Percentiles rank a stretch among this genome's conserved stretches.
Evolutionary conservation across 2,888 invertebrate genomes (phyloP).

Genomic region (Cheilosia vulpina): DNA sequence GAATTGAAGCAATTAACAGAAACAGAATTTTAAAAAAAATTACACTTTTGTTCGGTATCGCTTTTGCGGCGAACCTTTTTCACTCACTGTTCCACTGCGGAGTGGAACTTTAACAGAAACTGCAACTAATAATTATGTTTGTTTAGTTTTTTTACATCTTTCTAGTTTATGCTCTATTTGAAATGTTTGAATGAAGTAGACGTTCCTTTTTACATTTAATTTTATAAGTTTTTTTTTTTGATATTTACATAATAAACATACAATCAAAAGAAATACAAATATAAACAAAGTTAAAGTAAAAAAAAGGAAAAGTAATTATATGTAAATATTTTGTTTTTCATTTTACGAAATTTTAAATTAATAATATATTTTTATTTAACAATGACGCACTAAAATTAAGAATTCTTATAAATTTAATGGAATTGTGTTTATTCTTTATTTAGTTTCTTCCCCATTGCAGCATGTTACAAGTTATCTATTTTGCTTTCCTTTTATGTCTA

Average conservation of each 20-base stretch:
- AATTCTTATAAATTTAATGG: slow-evolving; percentile 73
- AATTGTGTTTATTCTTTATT: slow-evolving; percentile 57
- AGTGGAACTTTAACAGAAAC: slow-evolving; percentile 1
- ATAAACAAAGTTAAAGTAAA: slow-evolving; percentile 2
- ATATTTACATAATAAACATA: slow-evolving; percentile 56
- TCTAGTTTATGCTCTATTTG: slow-evolving; percentile 23
- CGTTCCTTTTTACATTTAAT: slow-evolving; percentile 27
- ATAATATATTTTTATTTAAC: slow-evolving; percentile 33
- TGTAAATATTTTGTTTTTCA: slow-evolving; percentile 6
- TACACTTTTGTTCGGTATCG: slow-evolving; percentile 2
- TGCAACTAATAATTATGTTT: slow-evolving; percentile 3
- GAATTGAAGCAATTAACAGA: slow-evolving; percentile 8
- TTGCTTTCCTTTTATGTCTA: slow-evolving; percentile 48
- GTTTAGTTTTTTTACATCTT: slow-evolving; percentile 2
- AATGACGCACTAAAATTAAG: slow-evolving; percentile 64
- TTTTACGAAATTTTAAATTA: slow-evolving; percentile 45
- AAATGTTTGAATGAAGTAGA: slow-evolving; percentile 64
- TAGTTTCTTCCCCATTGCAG: slow-evolving; percentile 49
- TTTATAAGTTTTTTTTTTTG: slow-evolving; percentile 28
- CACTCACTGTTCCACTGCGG: background rate
- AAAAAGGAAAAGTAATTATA: slow-evolving; percentile 12
- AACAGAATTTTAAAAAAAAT: slow-evolving; percentile 19
- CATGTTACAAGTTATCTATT: slow-evolving; percentile 31
- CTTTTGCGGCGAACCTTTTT: background rate
- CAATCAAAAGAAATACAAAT: slow-evolving; percentile 31